Evolutionary conservation across 1,140 invertebrate genomes (phyloP).

Genomic region (Zaprionus inermis): DNA sequence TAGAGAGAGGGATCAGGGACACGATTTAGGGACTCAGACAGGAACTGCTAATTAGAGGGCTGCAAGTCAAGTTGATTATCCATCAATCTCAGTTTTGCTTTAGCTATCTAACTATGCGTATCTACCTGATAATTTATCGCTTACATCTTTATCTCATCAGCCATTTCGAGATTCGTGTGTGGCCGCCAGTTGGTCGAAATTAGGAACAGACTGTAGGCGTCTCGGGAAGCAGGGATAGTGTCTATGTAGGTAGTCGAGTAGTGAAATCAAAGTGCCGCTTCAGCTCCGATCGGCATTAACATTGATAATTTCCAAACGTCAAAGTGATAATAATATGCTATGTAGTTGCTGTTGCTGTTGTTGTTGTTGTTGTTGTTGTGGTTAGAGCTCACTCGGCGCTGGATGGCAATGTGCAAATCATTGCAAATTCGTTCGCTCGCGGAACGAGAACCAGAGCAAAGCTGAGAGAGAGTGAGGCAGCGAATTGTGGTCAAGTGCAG

Average conservation of each 20-base stretch:
- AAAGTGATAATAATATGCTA: conserved; percentile 22
- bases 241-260: not conserved
- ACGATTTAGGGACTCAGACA: not conserved
- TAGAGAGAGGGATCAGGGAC: not conserved
- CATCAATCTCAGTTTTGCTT: conserved; percentile 28
- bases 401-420: conserved; percentile 32
- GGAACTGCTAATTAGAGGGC: conserved; percentile 12
- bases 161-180: conserved; percentile 20
- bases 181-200: conserved; percentile 4
- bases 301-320: conserved; percentile 29
- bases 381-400: not conserved
- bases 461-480: not conserved
- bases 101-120: conserved; percentile 2
- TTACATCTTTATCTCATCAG: not conserved
- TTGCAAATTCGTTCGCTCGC: conserved; percentile 27
- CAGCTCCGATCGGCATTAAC: conserved; percentile 23
- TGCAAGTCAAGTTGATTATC: conserved; percentile 26
- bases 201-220: conserved; percentile 2
- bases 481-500: conserved; percentile 32
- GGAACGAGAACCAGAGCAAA: too few relatives aligned
- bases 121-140: conserved; percentile 45
- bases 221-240: not conserved
- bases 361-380: not conserved
- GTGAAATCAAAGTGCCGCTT: conserved; percentile 41
- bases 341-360: too few relatives aligned